Conservation (phyloP, 2,113 vertebrate species). For the Turdus rufiventris region DNA sequence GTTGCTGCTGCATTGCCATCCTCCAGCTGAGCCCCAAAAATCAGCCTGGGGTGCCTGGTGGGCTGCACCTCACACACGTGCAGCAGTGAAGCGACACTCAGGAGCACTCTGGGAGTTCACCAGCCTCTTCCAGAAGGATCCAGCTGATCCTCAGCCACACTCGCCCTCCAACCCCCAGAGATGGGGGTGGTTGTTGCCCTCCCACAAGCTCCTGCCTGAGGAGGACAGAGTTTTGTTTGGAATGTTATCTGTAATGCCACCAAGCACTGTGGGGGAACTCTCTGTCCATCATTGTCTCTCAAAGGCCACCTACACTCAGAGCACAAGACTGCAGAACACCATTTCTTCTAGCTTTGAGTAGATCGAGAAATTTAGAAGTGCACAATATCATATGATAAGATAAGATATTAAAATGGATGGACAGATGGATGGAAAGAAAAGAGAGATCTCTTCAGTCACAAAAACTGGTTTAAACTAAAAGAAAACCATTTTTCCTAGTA, state of each 20-base stretch:
- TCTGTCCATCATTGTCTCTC: neutral
- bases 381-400: too few relatives aligned
- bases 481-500: neutral
- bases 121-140: accelerated
- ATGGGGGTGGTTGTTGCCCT: accelerated
- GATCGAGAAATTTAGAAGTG: neutral
- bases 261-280: neutral
- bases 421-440: neutral
- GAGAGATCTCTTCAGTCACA: neutral
- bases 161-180: neutral
- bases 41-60: neutral
- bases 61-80: accelerated
- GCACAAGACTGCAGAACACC: neutral
- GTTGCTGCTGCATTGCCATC: neutral
- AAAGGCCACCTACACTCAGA: neutral
- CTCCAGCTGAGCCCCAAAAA: neutral
- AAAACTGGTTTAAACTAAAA: neutral
- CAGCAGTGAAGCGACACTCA: neutral
- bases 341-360: neutral
- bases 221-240: accelerated
- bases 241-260: neutral
- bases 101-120: accelerated
- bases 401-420: neutral
- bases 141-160: neutral
- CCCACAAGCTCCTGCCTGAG: neutral